Evolutionary conservation across 1,140 invertebrate species (phyloP), one percentile per base, ranked within the genome.

Genomic region (Dermatophagoides farinae): DNA sequence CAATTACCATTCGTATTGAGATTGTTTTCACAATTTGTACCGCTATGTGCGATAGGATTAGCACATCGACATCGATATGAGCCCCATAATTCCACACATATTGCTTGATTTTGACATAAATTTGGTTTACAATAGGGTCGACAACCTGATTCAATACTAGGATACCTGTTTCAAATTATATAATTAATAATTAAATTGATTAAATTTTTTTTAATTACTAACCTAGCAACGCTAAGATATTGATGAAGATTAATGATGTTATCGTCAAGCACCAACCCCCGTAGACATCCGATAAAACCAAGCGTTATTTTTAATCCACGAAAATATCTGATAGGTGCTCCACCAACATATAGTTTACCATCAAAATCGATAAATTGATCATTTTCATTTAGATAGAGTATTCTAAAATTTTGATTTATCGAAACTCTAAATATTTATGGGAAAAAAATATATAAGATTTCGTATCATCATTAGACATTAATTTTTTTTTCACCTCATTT

Each of bases 81-180:
- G 44, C 85, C 88, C 89, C 89, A 95, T 1, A 86, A 75, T 72
- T 95, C 89, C 64, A 87, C 83, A 72, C 89, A 95, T 62, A 78
- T 80, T 0, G 85, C 88, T 38, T 82, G 85, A 71, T 95, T 91
- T 72, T 85, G 79, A 71, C 89, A 95, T 22, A 89, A 88, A 70
- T 90, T 89, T 0, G 88, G 86, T 65, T 88, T 85, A 73, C 89
- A 95, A 0, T 85, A 89, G 6, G 88, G 87, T 69, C 86, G 87
- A 69, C 89, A 95, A 69, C 89, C 86, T 70, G 85, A 85, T 43
- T 88, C 86, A 59, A 93, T 67, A 18, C 67, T 68, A 43, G 62
- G 58, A 25, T 61, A 61, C 50, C 66, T 68, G 49, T 1, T 47
- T n/a, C n/a, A n/a, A n/a, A n/a, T n/a, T n/a, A n/a, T n/a, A 57